These are phyloP conservation scores for Clupea harengus DNA, from an alignment of 2,113 vertebrate species.

Conservation along the genomic window DNA sequence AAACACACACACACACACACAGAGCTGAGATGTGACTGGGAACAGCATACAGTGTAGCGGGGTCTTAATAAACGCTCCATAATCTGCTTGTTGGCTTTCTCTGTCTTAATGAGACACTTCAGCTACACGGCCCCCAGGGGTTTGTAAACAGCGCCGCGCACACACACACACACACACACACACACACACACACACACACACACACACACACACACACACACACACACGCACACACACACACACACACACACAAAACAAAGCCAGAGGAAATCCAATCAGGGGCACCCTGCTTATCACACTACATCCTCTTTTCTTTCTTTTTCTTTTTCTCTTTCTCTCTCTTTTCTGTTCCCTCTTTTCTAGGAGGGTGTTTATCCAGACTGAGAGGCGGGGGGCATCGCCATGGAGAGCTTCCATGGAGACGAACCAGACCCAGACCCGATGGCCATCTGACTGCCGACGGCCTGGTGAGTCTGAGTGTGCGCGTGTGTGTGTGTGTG, in stretches of 20 bases:
- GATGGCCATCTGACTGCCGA: neutral
- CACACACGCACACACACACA: constrained; percentile 2
- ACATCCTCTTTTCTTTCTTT: neutral
- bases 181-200: neutral
- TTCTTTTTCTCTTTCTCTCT: neutral
- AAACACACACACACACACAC: too few species aligned
- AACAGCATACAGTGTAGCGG: too few species aligned
- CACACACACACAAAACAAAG: neutral
- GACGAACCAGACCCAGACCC: neutral
- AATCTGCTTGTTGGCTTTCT: too few species aligned
- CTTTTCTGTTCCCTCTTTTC: neutral
- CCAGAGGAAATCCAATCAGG: constrained; percentile 18
- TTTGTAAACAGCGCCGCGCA: too few species aligned
- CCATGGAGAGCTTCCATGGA: constrained; percentile 27
- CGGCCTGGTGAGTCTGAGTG: constrained; percentile 5
- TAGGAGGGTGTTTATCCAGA: neutral
- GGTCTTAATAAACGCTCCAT: too few species aligned
- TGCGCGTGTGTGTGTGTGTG: constrained; percentile 17
- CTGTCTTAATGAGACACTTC: too few species aligned
- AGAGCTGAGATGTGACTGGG: too few species aligned
- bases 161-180: too few species aligned
- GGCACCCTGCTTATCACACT: neutral
- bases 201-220: constrained; percentile 14
- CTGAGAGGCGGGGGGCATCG: neutral
- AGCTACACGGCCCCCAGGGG: too few species aligned